These are phyloP conservation scores for Bryconaethiops microstoma DNA, from an alignment of 2,797 vertebrate species.

Conservation along the genomic window DNA sequence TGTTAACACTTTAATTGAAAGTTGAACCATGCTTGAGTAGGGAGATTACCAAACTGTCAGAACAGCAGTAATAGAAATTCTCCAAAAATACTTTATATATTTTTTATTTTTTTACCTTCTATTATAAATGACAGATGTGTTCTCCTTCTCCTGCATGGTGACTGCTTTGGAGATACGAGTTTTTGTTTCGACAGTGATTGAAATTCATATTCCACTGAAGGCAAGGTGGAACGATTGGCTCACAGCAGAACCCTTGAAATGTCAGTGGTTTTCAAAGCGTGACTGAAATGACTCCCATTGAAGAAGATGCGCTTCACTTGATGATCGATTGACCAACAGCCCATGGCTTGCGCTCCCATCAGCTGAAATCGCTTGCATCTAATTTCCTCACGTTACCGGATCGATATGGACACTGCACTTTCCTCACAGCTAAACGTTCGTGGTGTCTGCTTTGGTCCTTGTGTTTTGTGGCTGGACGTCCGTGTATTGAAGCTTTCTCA, in stretches of 20 bases:
- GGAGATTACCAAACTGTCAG: too few species aligned
- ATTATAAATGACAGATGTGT: too few species aligned
- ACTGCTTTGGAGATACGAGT: too few species aligned
- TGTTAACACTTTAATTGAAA: too few species aligned
- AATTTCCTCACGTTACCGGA: neutral
- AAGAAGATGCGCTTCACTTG: neutral
- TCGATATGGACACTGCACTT: constrained; percentile 27
- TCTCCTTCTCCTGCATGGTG: too few species aligned
- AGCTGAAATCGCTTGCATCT: neutral
- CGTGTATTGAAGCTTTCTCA: constrained; percentile 10
- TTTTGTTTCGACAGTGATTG: too few species aligned
- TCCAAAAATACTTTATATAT: too few species aligned
- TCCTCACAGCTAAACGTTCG: constrained; percentile 16
- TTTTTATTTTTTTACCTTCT: too few species aligned
- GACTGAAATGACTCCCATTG: neutral
- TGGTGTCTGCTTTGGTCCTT: neutral
- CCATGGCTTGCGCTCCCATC: neutral
- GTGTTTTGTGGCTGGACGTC: neutral
- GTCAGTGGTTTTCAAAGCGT: neutral
- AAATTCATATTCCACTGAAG: neutral
- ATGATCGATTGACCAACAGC: neutral
- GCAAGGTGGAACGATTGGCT: neutral
- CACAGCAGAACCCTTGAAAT: neutral
- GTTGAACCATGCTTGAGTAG: too few species aligned
- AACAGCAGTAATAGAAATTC: too few species aligned